These are phyloP conservation scores for Equus quagga DNA, from an alignment of 2,113 vertebrate species.

Conservation along the genomic window DNA sequence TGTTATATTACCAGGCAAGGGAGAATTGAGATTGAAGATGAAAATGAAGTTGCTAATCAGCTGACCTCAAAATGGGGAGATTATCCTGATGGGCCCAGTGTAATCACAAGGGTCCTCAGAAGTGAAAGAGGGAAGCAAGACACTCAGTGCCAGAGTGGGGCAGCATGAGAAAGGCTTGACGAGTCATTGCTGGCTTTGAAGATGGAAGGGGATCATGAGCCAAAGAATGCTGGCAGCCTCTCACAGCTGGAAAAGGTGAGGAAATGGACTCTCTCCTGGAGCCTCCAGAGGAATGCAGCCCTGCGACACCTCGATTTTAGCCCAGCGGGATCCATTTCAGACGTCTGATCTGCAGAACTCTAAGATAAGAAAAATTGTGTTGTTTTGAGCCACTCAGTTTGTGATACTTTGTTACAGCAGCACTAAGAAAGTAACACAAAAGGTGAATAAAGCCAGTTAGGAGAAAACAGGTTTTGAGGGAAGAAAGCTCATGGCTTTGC, in stretches of 20 bases:
- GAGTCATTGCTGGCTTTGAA: background rate
- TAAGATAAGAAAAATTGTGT: background rate
- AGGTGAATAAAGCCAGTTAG: background rate
- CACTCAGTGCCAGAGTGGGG: background rate
- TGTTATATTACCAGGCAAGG: background rate
- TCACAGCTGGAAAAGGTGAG: background rate
- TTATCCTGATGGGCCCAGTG: background rate
- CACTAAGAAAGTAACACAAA: constrained; percentile 7
- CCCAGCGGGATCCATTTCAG: background rate
- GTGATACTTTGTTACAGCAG: background rate
- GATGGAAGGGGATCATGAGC: background rate
- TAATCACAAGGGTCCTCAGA: background rate
- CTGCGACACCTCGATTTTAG: background rate
- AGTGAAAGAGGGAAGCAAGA: background rate
- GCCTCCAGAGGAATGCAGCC: background rate
- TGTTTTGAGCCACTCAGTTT: background rate
- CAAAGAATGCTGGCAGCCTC: background rate
- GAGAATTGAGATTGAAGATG: background rate
- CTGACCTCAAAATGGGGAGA: background rate
- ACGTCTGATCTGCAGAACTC: background rate
- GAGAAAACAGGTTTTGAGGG: background rate
- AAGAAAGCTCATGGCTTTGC: background rate
- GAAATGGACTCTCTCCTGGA: background rate
- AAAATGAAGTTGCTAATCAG: background rate
- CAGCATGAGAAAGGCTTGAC: background rate